These are phyloP conservation scores for Brienomyrus longianalis DNA, from an alignment of 2,113 vertebrate species.

Conservation along the genomic window DNA sequence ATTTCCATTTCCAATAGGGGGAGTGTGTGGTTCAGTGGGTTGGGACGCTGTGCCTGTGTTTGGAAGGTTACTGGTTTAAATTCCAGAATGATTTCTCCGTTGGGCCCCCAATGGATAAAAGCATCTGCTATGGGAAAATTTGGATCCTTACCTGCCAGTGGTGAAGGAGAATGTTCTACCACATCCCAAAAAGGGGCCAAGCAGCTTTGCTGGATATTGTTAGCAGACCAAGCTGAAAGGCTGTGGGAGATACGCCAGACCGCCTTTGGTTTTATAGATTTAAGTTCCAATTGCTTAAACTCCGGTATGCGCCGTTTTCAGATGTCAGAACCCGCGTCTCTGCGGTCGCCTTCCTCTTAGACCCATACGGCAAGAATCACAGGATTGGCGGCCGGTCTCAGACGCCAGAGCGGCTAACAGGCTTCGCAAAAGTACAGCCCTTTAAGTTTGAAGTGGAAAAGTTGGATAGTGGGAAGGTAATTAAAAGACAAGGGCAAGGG, in stretches of 20 bases:
- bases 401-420: not conserved
- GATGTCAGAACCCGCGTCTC: not conserved
- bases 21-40: not conserved
- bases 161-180: not conserved
- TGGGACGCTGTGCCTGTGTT: not conserved
- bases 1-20: not conserved
- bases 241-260: not conserved
- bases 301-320: not conserved
- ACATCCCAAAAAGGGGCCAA: not conserved
- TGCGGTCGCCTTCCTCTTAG: not conserved
- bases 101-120: not conserved
- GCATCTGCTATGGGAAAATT: not conserved
- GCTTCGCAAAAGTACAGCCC: not conserved
- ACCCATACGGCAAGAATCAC: not conserved
- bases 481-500: not conserved
- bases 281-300: not conserved
- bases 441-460: not conserved
- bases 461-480: not conserved
- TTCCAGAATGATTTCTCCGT: not conserved
- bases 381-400: not conserved
- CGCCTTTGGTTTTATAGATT: not conserved
- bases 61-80: not conserved
- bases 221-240: not conserved
- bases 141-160: not conserved
- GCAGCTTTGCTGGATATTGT: not conserved